Evolutionary conservation across 30 jellyfish, hydroid and myxozoan genomes (phyloP).

Genomic region (Calvadosia cruxmelitensis): DNA sequence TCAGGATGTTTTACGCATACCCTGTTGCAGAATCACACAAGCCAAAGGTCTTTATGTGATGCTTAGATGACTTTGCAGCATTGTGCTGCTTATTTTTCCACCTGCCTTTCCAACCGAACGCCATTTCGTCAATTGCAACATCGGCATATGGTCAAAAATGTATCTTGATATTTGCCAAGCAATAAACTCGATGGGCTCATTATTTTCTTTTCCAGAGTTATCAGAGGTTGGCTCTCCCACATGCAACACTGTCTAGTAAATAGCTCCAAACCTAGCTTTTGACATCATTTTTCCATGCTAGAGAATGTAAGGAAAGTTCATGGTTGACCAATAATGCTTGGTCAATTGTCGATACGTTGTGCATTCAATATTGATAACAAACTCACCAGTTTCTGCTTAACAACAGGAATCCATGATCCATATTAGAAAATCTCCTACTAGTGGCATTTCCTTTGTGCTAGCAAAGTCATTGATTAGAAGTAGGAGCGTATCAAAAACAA

Average conservation of each 20-base stretch:
- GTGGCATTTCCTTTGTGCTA: slow-evolving; percentile 1
- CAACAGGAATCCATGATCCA: slow-evolving; percentile 8
- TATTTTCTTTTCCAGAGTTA: slow-evolving; percentile 5
- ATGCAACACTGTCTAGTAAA: slow-evolving; percentile 19
- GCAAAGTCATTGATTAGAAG: slow-evolving; percentile 17
- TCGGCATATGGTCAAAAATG: slow-evolving; percentile 12
- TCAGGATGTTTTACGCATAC: slow-evolving; percentile 33
- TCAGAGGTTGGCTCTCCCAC: slow-evolving; percentile 15
- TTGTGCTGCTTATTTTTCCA: slow-evolving; percentile 26
- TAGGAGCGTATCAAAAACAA: slow-evolving; percentile 1
- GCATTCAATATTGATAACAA: neutral
- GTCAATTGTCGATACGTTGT: slow-evolving; percentile 11
- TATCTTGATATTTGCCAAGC: slow-evolving; percentile 2
- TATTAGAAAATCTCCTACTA: neutral
- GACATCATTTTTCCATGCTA: slow-evolving; percentile 15
- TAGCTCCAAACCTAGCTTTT: slow-evolving; percentile 13
- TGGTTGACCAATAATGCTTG: slow-evolving; percentile 14
- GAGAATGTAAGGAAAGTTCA: neutral
- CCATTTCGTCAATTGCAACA: slow-evolving; percentile 37
- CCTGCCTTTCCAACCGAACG: slow-evolving; percentile 18
- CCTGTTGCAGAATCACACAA: slow-evolving; percentile 37
- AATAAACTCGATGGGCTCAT: slow-evolving; percentile 23
- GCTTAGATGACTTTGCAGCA: slow-evolving; percentile 22
- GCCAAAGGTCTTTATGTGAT: slow-evolving; percentile 23
- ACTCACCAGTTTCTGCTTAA: slow-evolving; percentile 3